Evolutionary conservation across 2,888 invertebrate species (phyloP), one percentile per base, ranked within the genome.

Genomic region (Congeria kusceri): DNA sequence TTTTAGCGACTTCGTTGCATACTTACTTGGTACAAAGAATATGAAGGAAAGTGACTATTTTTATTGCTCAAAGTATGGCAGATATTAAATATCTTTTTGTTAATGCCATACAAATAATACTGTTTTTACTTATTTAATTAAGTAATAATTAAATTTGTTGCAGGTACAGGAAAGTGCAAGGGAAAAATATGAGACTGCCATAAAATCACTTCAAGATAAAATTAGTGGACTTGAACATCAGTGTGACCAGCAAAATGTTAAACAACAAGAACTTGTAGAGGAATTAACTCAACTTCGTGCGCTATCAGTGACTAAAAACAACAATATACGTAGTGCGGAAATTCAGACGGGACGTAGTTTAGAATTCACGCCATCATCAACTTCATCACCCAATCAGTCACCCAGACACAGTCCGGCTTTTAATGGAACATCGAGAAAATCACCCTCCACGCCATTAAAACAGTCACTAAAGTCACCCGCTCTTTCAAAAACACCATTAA

Each of bases 131-230:
- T n/a, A n/a, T n/a, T 13, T 39, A 39, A 39, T 39, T 39, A 3
- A 47, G 15, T 44, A 2, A 13, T n/a, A 27, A 15, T 57, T 44
- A n/a, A 3, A 20, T 53, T 59, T 27, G 39, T 72, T 79, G 23
- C 78, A 90, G 90, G 85, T 84, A 23, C 89, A 88, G 70, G 88
- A 89, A 53, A 86, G 83, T 77, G 86, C 88, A 15, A 84, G 88
- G 73, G 85, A 84, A 70, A 87, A 90, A 66, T 87, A 90, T 64
- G 88, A 89, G 64, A 75, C 83, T 28, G 87, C 86, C 67, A 80
- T 89, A 70, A 79, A 79, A 28, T 80, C 84, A 20, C 67, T 89
- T 63, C 85, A 89, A 80, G 82, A 80, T 28, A 84, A 87, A 69
- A 83, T 89, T 9, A 70, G 64, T 53, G 83, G 83, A 47, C 77